A percentile compares a stretch with the other conserved stretches of the same genome.
Conservation (phyloP, 2,113 vertebrate species). For the Oryzias javanicus region DNA sequence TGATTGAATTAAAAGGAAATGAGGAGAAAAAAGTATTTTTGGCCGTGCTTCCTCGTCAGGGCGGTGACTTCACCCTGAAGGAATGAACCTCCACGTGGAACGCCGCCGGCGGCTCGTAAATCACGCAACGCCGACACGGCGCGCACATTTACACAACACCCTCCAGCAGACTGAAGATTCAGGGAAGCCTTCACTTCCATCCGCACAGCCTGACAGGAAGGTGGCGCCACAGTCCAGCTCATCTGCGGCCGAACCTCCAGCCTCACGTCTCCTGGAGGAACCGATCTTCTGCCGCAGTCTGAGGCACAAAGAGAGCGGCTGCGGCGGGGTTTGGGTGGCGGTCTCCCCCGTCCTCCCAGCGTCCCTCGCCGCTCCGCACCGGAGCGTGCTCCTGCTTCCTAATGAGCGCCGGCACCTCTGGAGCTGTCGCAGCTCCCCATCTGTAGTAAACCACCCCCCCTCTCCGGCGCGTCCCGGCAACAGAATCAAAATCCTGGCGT, state of each 20-base stretch:
- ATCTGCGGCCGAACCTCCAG: constrained; percentile 1
- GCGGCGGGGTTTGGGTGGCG: background rate
- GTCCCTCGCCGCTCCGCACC: constrained; percentile 65
- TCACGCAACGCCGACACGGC: too few relatives aligned
- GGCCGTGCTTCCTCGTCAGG: background rate
- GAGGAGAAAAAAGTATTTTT: constrained; percentile 4
- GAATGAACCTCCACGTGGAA: constrained; percentile 29
- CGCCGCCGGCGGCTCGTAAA: background rate
- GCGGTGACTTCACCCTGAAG: constrained; percentile 33
- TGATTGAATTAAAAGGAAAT: constrained; percentile 20
- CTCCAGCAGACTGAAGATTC: too few relatives aligned
- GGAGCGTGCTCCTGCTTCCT: constrained; percentile 73
- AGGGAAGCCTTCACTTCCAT: too few relatives aligned
- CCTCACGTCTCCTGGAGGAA: constrained; percentile 5
- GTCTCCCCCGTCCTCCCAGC: background rate
- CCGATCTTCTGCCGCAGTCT: background rate
- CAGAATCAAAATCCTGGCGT: constrained; percentile 1
- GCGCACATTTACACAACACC: too few relatives aligned
- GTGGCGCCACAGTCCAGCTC: constrained; percentile 53
- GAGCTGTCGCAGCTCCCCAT: constrained; percentile 53
- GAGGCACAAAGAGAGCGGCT: constrained; percentile 9
- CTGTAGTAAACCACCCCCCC: constrained; percentile 34
- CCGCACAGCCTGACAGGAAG: constrained; percentile 24
- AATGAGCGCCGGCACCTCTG: constrained; percentile 72
- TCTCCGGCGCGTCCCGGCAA: background rate